Base-by-base conservation (phyloP, 37 sponge, comb jelly and placozoan genomes). In the Geodia barretti region DNA sequence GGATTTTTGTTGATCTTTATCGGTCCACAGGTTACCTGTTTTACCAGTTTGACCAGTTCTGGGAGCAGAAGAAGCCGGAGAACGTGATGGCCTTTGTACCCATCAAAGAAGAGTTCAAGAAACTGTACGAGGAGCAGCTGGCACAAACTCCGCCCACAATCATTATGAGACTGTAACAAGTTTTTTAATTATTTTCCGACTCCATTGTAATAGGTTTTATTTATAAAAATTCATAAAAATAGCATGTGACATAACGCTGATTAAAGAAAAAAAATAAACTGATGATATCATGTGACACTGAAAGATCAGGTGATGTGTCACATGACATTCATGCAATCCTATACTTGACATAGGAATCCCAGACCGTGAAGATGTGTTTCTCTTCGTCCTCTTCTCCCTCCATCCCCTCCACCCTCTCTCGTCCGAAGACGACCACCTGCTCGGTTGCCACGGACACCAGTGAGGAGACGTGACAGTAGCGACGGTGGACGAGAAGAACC, bases 71-170 rank as follows among this genome's bases (percentile, higher is more conserved):
- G 64, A 77, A 89, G 73, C 96, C 97, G 7, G 90, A 85, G 54
- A 92, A 95, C 60, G 71, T 97, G 41, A 89, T 97, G 93, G 79
- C 87, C 35, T 97, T 95, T 69, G 67, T 77, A 23, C 24, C 26
- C n/a, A 68, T 92, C 4, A 92, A 61, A 63, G 70, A 75, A 42
- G 41, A 81, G 58, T 92, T 85, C 62, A 34, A 47, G 41, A 41
- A 59, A 34, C 63, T 68, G 14, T 29, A 81, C 26, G 60, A 37
- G 26, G 20, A 39, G 11, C n/a, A 75, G 33, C 67, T 86, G 25
- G 35, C 32, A 0, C 31, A 63, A 60, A 64, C n/a, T 39, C 26
- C 30, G 40, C 60, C 39, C 43, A 65, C 4, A 11, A 34, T 65
- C 9, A 26, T 19, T 1, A 64, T 68, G 68, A 68, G 30, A 33